phyloP scores from a whole-genome alignment of 2,113 vertebrate species.

The Fregata magnificens region DNA sequence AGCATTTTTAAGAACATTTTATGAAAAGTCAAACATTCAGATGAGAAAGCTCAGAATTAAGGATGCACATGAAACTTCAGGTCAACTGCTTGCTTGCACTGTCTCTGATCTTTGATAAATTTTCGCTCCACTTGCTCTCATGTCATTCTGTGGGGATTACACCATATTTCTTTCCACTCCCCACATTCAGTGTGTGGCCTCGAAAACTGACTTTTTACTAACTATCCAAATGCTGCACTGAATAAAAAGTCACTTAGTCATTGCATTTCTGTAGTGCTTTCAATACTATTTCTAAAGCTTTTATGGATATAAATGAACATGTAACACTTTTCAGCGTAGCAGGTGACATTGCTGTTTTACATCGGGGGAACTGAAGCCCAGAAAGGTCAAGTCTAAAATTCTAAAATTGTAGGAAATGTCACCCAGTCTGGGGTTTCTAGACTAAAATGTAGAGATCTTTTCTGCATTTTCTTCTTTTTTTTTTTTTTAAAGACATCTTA shows the following conservation, averaged over 20 bases:
- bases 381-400: conserved; percentile 13
- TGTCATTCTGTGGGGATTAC: not conserved
- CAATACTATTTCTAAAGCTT: not conserved
- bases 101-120: not conserved
- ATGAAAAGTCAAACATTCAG: not conserved
- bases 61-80: not conserved
- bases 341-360: not conserved
- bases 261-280: not conserved
- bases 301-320: not conserved
- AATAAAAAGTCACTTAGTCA: not conserved
- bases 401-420: not conserved
- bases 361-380: not conserved
- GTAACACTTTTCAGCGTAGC: not conserved
- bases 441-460: not conserved
- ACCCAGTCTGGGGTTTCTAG: not conserved
- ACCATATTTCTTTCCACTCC: not conserved
- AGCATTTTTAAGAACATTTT: not conserved
- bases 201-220: not conserved
- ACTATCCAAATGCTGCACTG: not conserved
- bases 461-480: fast-evolving
- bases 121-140: not conserved
- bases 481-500: not conserved
- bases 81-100: not conserved
- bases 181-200: not conserved
- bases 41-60: not conserved